Base-by-base conservation (phyloP, 2,797 vertebrate genomes). In the Crax fasciolata region DNA sequence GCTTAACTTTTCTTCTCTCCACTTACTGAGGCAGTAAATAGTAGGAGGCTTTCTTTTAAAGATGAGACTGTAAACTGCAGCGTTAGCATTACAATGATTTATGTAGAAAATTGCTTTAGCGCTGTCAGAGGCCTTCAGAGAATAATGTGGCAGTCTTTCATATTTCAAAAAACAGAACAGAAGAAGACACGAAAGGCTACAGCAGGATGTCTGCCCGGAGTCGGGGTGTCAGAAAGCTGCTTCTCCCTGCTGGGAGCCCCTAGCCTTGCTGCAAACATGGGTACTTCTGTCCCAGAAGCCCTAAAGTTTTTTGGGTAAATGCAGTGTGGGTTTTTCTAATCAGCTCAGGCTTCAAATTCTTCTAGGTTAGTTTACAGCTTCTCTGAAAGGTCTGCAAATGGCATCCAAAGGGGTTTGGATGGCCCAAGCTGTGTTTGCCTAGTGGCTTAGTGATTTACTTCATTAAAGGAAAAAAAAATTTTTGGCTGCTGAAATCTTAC, bases 11-110 rank as follows among this genome's bases (percentile, higher is more conserved):
- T 43, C 46, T 78, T 83, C 39, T 80, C 75, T 89, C 25, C 2
- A 12, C 51, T 86, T 90, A 82, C 94, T 72, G 73, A 77, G 84
- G 87, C 90, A 93, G 75, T 85, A 93, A 87, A 90, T 85, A 79
- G 85, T 84, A 72, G 44, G 87, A 94, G 81, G 63, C 85, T 92
- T 95, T 94, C 88, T 93, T 94, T 74, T 89, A 83, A 90, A 89
- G 89, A 94, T 89, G 93, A 95, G 86, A 66, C 91, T 92, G 88
- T 94, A 96, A 96, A 92, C 93, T 95, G 90, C 93, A 96, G 88
- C 0, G 86, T 97, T 96, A 94, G 95, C 93, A 75, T 96, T 96
- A 51, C 91, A 76, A 30, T 89, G 95, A 95, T 93, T 93, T 95
- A 93, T 94, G 87, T 71, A 91, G 93, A 91, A 96, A 96, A 96